These are phyloP conservation scores for Chymomyza procnemis DNA, from an alignment of 2,888 invertebrate species.

Conservation along the genomic window DNA sequence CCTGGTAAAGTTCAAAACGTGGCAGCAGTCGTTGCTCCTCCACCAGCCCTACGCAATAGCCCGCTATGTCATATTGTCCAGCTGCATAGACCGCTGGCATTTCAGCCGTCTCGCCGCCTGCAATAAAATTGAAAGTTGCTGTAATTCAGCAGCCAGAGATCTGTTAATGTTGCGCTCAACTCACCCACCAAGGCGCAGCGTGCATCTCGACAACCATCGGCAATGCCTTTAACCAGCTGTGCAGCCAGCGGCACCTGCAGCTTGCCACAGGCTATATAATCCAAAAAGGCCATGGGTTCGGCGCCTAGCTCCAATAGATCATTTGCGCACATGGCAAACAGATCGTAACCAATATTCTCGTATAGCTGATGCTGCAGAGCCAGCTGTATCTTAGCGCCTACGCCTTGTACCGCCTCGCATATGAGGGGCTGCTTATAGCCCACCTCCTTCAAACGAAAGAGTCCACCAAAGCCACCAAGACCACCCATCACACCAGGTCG, in stretches of 20 bases:
- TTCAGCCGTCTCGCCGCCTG: conserved; percentile 95
- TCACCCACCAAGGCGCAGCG: conserved; percentile 93
- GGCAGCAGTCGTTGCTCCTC: conserved; percentile 87
- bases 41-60: conserved; percentile 96
- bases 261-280: conserved; percentile 96
- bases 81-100: conserved; percentile 95
- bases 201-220: conserved; percentile 90
- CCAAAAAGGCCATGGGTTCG: conserved; percentile 96
- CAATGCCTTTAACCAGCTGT: conserved; percentile 90
- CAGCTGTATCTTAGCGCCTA: conserved; percentile 97
- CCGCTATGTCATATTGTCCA: conserved; percentile 96
- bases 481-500: conserved; percentile 88
- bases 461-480: conserved; percentile 95
- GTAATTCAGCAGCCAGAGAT: neutral
- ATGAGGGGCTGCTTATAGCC: conserved; percentile 88
- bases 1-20: conserved; percentile 81
- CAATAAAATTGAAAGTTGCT: neutral
- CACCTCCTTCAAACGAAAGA: conserved; percentile 89
- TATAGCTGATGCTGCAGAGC: conserved; percentile 89
- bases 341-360: conserved; percentile 92
- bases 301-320: conserved; percentile 97
- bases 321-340: conserved; percentile 99
- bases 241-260: conserved; percentile 88
- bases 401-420: conserved; percentile 96
- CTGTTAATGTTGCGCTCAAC: conserved; percentile 38